Evolutionary conservation across 2,113 vertebrate genomes (phyloP), one percentile per base, ranked within the genome.

Genomic region (Dascyllus trimaculatus): DNA sequence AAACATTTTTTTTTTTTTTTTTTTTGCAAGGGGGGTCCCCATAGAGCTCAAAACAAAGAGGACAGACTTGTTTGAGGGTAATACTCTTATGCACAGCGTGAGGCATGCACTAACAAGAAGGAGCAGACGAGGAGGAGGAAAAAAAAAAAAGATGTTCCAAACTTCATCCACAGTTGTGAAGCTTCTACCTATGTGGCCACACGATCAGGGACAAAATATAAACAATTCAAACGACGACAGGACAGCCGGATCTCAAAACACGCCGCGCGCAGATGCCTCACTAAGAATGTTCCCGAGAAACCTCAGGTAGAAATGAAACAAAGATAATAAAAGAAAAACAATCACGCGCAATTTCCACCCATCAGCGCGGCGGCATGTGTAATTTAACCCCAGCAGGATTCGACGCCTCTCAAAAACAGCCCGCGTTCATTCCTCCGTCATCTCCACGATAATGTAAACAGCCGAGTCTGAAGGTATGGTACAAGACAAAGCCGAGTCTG

Each of bases 31-130:
- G 85, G 85, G 81, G 54, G 86, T 93, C 90, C 93, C 93, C 46
- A 83, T 65, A 92, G 93, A 93, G 89, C 78, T 88, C 75, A 90
- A 93, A 93, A 94, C 91, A 94, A 94, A 94, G 92, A 93, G 90
- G 92, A 92, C 90, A 88, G 93, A 82, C 89, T 91, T 92, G 92
- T 94, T 92, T 94, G 92, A 94, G 92, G 92, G 85, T 93, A 90
- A 91, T 91, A 88, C 89, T 90, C 85, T 88, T 77, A 86, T 88
- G 88, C 85, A 69, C 90, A 90, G 88, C 40, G 40, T 87, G 88
- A 89, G 71, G 76, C 82, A 40, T 75, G 53, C 89, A 80, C 91
- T 93, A 94, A 93, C 88, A 86, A 93, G 92, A 85, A 88, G 72
- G 77, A 90, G 81, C 86, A 86, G 85, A 78, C 57, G 72, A 35